Conservation (phyloP, 2,113 vertebrate species). For the Corythoichthys intestinalis region DNA sequence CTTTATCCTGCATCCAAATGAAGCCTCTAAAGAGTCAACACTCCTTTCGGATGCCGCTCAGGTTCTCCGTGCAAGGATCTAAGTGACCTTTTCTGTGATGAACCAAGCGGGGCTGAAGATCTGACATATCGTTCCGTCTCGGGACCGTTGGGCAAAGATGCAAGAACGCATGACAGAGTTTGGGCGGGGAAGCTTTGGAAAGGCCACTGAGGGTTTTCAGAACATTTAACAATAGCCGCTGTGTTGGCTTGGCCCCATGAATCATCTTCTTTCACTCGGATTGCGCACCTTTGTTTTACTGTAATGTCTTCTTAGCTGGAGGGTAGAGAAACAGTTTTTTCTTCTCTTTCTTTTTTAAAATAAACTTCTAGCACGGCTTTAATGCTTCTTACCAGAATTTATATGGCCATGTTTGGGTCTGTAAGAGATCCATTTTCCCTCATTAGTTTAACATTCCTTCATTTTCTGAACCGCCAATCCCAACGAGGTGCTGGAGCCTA, state of each 20-base stretch:
- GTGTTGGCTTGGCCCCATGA: conserved; percentile 33
- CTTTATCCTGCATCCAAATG: conserved; percentile 28
- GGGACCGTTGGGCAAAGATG: conserved; percentile 56
- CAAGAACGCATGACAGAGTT: conserved; percentile 57
- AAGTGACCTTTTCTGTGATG: conserved; percentile 70
- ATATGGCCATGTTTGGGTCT: neutral
- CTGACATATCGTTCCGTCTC: conserved; percentile 69
- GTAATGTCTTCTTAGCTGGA: conserved; percentile 31
- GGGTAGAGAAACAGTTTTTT: conserved; percentile 18
- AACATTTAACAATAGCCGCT: conserved; percentile 54
- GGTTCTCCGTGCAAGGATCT: conserved; percentile 39
- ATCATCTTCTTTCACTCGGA: conserved; percentile 39
- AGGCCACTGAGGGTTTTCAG: conserved; percentile 65
- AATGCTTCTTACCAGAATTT: neutral
- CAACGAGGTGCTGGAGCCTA: too few relatives aligned
- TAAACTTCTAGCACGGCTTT: neutral
- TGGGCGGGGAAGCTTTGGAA: conserved; percentile 39
- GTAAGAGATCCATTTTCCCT: neutral
- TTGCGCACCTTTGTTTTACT: conserved; percentile 33
- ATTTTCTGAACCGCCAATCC: too few relatives aligned
- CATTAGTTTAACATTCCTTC: neutral
- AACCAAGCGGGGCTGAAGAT: conserved; percentile 46
- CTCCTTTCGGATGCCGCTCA: conserved; percentile 48
- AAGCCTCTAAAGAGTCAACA: conserved; percentile 30
- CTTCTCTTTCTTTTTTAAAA: neutral